Evolutionary conservation across 2,113 vertebrate genomes (phyloP), one percentile per base, ranked within the genome.

Genomic region (Pedetes capensis): DNA sequence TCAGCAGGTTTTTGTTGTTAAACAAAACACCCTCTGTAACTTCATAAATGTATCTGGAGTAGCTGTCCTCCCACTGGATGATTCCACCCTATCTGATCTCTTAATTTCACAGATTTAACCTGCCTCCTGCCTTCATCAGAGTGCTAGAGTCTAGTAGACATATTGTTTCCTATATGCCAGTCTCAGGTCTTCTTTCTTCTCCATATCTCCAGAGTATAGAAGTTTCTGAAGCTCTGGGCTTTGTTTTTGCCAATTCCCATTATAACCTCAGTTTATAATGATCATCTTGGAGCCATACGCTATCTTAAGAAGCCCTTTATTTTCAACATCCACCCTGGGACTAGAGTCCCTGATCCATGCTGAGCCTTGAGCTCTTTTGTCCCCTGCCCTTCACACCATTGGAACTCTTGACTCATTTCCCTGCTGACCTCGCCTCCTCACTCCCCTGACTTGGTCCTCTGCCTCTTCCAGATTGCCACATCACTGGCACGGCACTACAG

Each of bases 61-160:
- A 37, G 7, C 22, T 72, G 16, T 13, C 13, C 34, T 47, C 14
- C 49, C 44, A 29, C 0, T 8, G 23, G 25, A 39, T 1, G 8
- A 61, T 29, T 72, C 27, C 6, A 49, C 34, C 27, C 32, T 78
- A 37, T 37, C 12, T n/a, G 9, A 3, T 63, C 47, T 81, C 71
- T 69, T 59, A 63, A 34, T 12, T 75, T 53, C 23, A 42, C 42
- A 13, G 25, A 6, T 11, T 34, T 59, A 37, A 66, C 25, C 49
- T n/a, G 10, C 3, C 14, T 13, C 25, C 3, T 18, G 2, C 3
- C 42, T 53, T 13, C 1, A 18, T 25, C 10, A 57, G 0, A 34
- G 7, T 22, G 2, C 59, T 63, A 14, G 5, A 64, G 25, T 12
- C 14, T 87, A 14, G 37, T n/a, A 74, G 3, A 63, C 20, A 17